These are phyloP conservation scores for Drosophila oshimai DNA, from an alignment of 1,140 invertebrate genomes.

Conservation along the genomic window DNA sequence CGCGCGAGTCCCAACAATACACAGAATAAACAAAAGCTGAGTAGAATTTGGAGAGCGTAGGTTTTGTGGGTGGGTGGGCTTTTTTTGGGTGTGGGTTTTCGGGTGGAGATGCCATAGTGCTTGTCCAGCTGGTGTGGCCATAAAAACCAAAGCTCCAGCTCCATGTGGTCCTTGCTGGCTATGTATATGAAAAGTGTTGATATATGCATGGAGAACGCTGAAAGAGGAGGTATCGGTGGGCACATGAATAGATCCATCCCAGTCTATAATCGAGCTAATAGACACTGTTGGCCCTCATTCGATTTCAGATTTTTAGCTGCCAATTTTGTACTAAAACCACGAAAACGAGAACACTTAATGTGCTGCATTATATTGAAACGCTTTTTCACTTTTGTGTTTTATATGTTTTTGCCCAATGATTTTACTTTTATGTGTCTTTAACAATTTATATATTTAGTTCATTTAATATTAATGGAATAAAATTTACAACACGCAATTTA, in stretches of 20 bases:
- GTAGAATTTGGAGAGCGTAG: not conserved
- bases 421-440: too few species aligned
- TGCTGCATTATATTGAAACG: too few species aligned
- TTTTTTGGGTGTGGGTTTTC: not conserved
- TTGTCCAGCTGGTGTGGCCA: slow-evolving; percentile 69
- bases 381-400: too few species aligned
- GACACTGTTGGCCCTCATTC: not conserved
- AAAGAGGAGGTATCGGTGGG: not conserved
- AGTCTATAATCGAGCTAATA: slow-evolving; percentile 30
- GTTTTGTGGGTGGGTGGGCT: not conserved
- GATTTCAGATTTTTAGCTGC: slow-evolving; percentile 4
- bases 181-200: slow-evolving; percentile 71
- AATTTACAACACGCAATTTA: too few species aligned
- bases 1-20: slow-evolving; percentile 54
- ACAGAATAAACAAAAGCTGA: slow-evolving; percentile 66
- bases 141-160: slow-evolving; percentile 70
- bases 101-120: slow-evolving; percentile 6
- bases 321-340: slow-evolving; percentile 11
- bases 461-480: too few species aligned
- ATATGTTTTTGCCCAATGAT: too few species aligned
- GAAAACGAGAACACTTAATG: not conserved
- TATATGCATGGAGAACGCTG: slow-evolving; percentile 43
- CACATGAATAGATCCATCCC: not conserved
- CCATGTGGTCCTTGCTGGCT: slow-evolving; percentile 42
- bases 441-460: too few species aligned